Percentiles rank a stretch among this genome's conserved stretches.
Evolutionary conservation across 1,140 invertebrate genomes (phyloP).

Genomic region (Sipha flava): DNA sequence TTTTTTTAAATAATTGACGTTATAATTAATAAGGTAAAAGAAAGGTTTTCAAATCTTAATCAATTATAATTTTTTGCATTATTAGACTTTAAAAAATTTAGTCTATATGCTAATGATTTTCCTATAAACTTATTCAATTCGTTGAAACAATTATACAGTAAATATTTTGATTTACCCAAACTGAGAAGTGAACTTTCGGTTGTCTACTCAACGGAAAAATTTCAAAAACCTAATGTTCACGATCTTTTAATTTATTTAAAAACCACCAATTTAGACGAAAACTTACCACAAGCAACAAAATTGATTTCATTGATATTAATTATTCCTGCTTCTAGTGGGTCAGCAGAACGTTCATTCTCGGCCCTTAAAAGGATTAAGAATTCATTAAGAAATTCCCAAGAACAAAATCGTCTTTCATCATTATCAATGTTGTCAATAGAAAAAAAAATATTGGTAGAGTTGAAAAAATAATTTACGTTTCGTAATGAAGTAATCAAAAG

Average conservation of each 20-base stretch:
- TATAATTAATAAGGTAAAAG: not conserved
- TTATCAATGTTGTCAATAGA: slow-evolving; percentile 7
- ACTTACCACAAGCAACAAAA: not conserved
- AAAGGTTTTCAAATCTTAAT: not conserved
- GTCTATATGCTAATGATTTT: slow-evolving; percentile 4
- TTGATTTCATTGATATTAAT: slow-evolving; percentile 1
- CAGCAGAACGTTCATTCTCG: slow-evolving; percentile 11
- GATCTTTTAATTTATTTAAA: not conserved
- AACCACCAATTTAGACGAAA: not conserved
- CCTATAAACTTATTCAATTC: slow-evolving; percentile 5
- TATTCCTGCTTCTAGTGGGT: not conserved
- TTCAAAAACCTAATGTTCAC: not conserved
- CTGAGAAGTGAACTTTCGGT: slow-evolving; percentile 2
- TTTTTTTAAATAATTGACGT: slow-evolving; percentile 14
- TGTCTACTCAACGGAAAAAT: not conserved
- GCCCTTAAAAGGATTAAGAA: slow-evolving; percentile 17
- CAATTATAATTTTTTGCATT: not conserved
- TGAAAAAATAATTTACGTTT: not conserved
- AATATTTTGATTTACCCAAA: slow-evolving; percentile 7
- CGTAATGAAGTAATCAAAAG: not conserved
- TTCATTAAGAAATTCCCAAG: slow-evolving; percentile 1
- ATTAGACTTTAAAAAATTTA: slow-evolving; percentile 2
- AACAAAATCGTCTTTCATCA: slow-evolving; percentile 15
- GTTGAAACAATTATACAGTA: slow-evolving; percentile 8
- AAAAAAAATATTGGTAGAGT: not conserved